Percentiles rank a stretch among this genome's conserved stretches.
Evolutionary conservation across 2,797 vertebrate genomes (phyloP).

Genomic region (Danio tinwini): DNA sequence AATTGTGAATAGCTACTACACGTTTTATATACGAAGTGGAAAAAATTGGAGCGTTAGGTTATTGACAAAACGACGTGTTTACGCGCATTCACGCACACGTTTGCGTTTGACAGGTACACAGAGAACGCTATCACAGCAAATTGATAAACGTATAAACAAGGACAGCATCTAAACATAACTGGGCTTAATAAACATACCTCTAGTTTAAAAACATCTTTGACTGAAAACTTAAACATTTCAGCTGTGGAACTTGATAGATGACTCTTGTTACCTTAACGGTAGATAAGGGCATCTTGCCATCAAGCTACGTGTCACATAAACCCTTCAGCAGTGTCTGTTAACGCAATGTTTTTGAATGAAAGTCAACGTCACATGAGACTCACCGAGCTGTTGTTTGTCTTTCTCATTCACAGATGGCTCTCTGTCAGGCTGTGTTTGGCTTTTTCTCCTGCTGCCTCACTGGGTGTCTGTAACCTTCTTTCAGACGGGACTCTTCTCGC

Average conservation of each 20-base stretch:
- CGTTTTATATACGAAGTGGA: background rate
- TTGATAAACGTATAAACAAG: no score
- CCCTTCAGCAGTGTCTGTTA: background rate
- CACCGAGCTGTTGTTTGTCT: background rate
- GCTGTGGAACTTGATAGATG: conserved; percentile 15
- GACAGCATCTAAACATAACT: background rate
- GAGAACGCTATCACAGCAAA: background rate
- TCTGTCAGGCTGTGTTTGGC: conserved; percentile 7
- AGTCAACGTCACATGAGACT: conserved; percentile 14
- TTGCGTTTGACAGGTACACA: background rate
- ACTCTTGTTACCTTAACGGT: conserved; percentile 1
- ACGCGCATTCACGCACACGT: background rate
- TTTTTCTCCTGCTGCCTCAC: background rate
- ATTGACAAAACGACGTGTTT: background rate
- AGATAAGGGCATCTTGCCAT: conserved; percentile 31
- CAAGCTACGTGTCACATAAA: conserved; percentile 29
- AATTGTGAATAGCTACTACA: background rate
- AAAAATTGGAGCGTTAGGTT: background rate
- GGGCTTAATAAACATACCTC: background rate
- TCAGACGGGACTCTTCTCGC: conserved; percentile 1
- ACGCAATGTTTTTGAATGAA: conserved; percentile 14
- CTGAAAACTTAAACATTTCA: background rate
- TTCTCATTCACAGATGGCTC: background rate
- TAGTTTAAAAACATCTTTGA: background rate
- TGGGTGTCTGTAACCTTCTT: conserved; percentile 19